Base-by-base conservation (phyloP, 1,140 invertebrate species). In the Apis cerana region DNA sequence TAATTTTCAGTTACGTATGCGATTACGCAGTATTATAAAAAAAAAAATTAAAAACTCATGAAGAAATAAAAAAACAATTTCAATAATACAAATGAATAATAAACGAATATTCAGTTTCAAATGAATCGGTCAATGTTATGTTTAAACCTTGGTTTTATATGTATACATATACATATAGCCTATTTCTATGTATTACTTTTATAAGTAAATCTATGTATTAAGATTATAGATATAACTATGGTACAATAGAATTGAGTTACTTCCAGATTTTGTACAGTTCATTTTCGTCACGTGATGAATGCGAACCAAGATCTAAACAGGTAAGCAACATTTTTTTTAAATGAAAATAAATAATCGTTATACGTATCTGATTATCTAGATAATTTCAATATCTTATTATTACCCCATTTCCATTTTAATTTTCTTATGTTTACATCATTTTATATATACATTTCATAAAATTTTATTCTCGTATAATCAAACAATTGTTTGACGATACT, bases 361-460 rank as follows among this genome's bases (percentile, higher is more conserved):
- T 59, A 62, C n/a, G 33, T 43, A 43, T 21, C 48, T 50, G 62
- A 65, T 64, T 69, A 62, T n/a, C 50, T 69, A 71, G 64, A 52
- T 56, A 70, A 83, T 56, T 19, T 70, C 75, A 52, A 1, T 4
- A 17, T 59, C 7, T 56, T 27, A 52, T 56, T 27, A 52, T 64
- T 67, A 21, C 27, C 19, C 48, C 43, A 19, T 10, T 52, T 59
- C 33, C 67, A 5, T 43, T 43, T 75, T 59, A 75, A 67, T 56
- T 43, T 43, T 10, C 62, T 48, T 75, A 81, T 33, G 17, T 50
- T 59, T 82, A 82, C 54, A 33, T 12, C 19, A 52, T 54, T 12
- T 19, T 67, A 27, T 75, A 81, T 81, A 43, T 81, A 81, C 79
- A 81, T 21, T 61, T 76, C 58, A 76, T 67, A 76, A 8, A 61